phyloP scores from a whole-genome alignment of 2,888 invertebrate species.

The Aplocera efformata region DNA sequence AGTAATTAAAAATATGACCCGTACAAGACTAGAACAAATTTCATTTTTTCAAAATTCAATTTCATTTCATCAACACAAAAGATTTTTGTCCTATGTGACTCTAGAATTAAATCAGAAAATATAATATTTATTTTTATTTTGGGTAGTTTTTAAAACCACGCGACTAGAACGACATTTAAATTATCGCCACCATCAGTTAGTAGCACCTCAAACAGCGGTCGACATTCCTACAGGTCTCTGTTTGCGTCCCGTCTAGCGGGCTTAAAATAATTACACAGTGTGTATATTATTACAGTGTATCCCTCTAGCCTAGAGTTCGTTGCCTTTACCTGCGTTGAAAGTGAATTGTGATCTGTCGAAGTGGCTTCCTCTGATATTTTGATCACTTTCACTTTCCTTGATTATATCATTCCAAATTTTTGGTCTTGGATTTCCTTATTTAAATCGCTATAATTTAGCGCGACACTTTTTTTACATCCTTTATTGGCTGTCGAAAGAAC shows the following conservation, averaged over 20 bases:
- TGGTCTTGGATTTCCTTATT: neutral
- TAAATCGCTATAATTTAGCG: neutral
- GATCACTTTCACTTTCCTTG: slow-evolving; percentile 59
- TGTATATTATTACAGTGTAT: too few species aligned
- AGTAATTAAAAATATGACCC: too few species aligned
- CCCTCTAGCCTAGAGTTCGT: slow-evolving; percentile 51
- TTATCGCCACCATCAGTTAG: slow-evolving; percentile 8
- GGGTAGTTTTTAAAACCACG: too few species aligned
- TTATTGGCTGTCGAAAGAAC: too few species aligned
- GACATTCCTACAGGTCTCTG: slow-evolving; percentile 62
- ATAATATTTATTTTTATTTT: too few species aligned
- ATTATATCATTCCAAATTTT: slow-evolving; percentile 25
- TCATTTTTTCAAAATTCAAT: too few species aligned
- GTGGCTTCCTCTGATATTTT: slow-evolving; percentile 29
- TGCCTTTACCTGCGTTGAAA: slow-evolving; percentile 39
- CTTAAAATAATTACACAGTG: slow-evolving; percentile 79
- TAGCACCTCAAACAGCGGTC: slow-evolving; percentile 45
- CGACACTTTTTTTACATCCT: too few species aligned
- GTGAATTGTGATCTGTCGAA: slow-evolving; percentile 45
- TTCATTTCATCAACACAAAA: too few species aligned
- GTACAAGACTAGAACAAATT: too few species aligned
- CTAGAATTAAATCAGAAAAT: too few species aligned
- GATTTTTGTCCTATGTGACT: too few species aligned
- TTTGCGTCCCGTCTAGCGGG: slow-evolving; percentile 62
- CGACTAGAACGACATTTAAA: too few species aligned